These are phyloP conservation scores for Daktulosphaira vitifoliae DNA, from an alignment of 1,140 invertebrate species.

Conservation along the genomic window DNA sequence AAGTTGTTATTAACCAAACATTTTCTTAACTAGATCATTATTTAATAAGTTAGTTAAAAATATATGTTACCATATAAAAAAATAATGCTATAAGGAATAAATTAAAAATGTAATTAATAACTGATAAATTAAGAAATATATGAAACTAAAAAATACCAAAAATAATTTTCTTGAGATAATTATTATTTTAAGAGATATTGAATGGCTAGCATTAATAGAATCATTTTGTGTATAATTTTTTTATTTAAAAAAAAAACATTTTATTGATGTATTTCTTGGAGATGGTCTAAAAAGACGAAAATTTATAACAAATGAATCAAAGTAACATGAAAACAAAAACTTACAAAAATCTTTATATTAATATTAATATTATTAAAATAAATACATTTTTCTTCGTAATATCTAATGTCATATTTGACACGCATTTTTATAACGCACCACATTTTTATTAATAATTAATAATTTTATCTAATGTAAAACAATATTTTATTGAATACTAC, in stretches of 20 bases:
- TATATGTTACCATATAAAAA: too few species aligned
- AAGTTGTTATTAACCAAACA: too few species aligned
- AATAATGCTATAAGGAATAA: too few species aligned
- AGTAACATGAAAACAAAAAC: background rate
- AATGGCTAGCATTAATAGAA: slow-evolving; percentile 2
- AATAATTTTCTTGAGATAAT: too few species aligned
- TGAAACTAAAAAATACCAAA: too few species aligned
- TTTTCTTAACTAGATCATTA: too few species aligned
- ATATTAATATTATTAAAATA: background rate
- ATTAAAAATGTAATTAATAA: too few species aligned
- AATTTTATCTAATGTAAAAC: background rate
- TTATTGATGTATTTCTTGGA: background rate
- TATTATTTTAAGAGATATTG: too few species aligned
- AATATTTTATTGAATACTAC: slow-evolving; percentile 13
- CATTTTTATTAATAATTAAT: background rate
- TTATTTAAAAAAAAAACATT: too few species aligned
- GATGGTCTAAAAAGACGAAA: background rate
- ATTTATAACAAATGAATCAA: background rate
- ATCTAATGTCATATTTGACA: background rate
- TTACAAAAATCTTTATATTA: too few species aligned
- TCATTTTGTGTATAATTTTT: background rate
- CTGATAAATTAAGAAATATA: too few species aligned
- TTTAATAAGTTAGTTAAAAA: too few species aligned
- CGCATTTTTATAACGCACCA: slow-evolving; percentile 9
- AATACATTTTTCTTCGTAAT: background rate